Base-by-base conservation (phyloP, 2,888 invertebrate species). In the Fragum whitleyi region DNA sequence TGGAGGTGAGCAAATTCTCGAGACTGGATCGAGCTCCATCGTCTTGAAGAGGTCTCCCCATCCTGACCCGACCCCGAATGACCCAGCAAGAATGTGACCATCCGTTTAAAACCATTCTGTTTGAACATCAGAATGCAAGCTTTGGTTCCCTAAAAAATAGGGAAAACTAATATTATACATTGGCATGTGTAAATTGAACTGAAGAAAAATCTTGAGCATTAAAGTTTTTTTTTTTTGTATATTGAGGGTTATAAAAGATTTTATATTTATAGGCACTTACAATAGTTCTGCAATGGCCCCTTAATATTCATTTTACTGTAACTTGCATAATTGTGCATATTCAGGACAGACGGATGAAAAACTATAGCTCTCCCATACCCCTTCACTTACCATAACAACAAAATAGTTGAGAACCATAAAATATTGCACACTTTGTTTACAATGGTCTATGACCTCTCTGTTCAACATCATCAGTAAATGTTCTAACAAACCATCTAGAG, bases 1-100 rank as follows among this genome's bases (percentile, higher is more conserved):
- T 95, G 95, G 28, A 95, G 92, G 68, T 92, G 92, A 5, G 92
- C 93, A 88, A 95, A 94, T 74, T 95, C 95, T 68, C 94, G 90
- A 0, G 94, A 92, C 87, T 95, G 94, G 32, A 94, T 90, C 36
- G 94, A 92, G 77, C 93, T 94, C 95, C 95, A 95, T 47, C 94
- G 91, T 21, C 94, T 88, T 69, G 90, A 89, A 6, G 90, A 84
- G 2, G 87, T 79, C 57, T 93, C 91, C 90, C 90, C 83, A 11
- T 68, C 76, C 1, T 23, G 36, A 9, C 42, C 65, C 51, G 65
- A 71, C 23, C 62, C 23, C 29, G 72, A 71, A 69, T 86, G 77
- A 32, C 94, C 94, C 19, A 95, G 87, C 36, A 95, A 90, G 84
- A 95, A 95, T 47, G 89, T 87, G 29, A 94, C 89, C 32, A 95